Percentiles rank a stretch among this genome's conserved stretches.
phyloP scores from a whole-genome alignment of 1,140 invertebrate genomes.

The Apis laboriosa region DNA sequence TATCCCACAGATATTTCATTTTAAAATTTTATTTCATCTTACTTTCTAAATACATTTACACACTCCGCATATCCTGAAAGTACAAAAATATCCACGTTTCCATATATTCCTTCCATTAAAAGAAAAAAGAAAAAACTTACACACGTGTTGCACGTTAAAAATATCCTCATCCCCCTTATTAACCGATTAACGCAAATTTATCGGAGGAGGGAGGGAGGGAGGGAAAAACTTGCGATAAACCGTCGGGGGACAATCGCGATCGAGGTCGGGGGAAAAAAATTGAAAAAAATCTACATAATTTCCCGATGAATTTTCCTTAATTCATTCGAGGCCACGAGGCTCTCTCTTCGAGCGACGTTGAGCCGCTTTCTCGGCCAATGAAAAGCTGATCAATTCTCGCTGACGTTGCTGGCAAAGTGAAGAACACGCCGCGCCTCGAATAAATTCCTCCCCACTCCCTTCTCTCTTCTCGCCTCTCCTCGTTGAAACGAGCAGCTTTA shows the following conservation, averaged over 20 bases:
- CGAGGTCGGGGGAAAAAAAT: background rate
- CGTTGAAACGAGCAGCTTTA: background rate
- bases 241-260: background rate
- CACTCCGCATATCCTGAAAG: too few relatives aligned
- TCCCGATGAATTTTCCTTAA: constrained; percentile 21
- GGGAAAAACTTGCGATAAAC: background rate
- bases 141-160: background rate
- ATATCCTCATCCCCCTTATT: background rate
- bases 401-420: background rate
- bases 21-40: background rate
- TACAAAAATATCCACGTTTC: too few relatives aligned
- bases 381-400: constrained; percentile 29
- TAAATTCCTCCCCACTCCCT: background rate
- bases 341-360: background rate
- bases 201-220: background rate
- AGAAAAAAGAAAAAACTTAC: background rate
- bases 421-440: constrained; percentile 4
- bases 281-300: constrained; percentile 29
- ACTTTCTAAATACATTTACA: too few relatives aligned
- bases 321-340: background rate
- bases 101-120: too few relatives aligned
- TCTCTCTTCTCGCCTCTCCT: too few relatives aligned
- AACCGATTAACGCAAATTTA: background rate
- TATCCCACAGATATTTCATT: background rate
- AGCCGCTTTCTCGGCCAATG: constrained; percentile 10